Conservation (phyloP, 2,888 invertebrate species). For the Pseudococcus viburni region DNA sequence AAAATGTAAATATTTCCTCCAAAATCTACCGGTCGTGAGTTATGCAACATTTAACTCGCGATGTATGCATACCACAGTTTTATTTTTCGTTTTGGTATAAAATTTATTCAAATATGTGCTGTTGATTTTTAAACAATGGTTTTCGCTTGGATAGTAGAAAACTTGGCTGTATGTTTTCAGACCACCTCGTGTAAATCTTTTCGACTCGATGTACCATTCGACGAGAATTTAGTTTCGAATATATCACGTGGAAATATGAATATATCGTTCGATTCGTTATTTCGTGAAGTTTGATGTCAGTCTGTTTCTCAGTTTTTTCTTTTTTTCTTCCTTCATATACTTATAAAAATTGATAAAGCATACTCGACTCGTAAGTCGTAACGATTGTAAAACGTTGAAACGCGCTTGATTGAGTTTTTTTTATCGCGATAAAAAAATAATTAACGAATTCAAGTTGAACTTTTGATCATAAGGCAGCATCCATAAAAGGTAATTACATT, state of each 20-base stretch:
- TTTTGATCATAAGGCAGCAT: background rate
- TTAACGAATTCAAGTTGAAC: background rate
- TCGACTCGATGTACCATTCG: conserved; percentile 6
- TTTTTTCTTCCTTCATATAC: too few species aligned
- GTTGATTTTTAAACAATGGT: conserved; percentile 45
- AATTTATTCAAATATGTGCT: conserved; percentile 50
- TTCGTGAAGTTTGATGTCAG: too few species aligned
- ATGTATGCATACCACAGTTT: background rate
- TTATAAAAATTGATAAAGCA: too few species aligned
- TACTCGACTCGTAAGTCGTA: too few species aligned
- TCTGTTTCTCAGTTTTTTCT: too few species aligned
- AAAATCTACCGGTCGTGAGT: conserved; percentile 28
- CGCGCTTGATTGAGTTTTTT: too few species aligned
- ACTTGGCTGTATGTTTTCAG: background rate
- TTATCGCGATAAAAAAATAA: too few species aligned
- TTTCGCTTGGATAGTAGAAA: background rate
- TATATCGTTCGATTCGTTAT: background rate
- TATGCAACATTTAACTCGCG: conserved; percentile 57
- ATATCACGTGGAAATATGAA: background rate
- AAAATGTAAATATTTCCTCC: conserved; percentile 47
- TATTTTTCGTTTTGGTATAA: background rate
- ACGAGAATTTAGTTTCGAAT: conserved; percentile 12
- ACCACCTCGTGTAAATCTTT: background rate
- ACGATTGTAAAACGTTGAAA: too few species aligned
- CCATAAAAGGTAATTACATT: conserved; percentile 24